Conservation (phyloP, 2,888 invertebrate species). For the Ellobium chinense region DNA sequence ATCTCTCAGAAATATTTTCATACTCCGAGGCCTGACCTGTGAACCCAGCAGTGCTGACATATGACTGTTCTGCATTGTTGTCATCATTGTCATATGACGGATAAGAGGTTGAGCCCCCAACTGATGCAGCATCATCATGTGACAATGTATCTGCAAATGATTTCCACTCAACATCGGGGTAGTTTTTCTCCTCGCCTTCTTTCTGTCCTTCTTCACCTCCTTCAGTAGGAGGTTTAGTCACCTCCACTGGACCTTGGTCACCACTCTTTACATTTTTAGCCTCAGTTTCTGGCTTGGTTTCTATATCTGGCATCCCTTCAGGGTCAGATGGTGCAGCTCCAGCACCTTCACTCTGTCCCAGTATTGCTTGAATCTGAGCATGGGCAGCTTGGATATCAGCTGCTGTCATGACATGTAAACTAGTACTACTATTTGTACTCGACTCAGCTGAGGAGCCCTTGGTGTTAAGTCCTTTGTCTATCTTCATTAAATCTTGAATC, state of each 20-base stretch:
- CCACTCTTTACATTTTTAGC: not conserved
- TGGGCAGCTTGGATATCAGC: not conserved
- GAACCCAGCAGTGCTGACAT: conserved; percentile 18
- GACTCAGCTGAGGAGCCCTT: conserved; percentile 10
- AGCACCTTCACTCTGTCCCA: not conserved
- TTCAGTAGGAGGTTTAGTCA: not conserved
- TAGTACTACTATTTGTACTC: not conserved
- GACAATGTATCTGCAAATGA: conserved; percentile 26
- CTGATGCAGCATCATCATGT: not conserved
- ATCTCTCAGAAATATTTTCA: conserved; percentile 2
- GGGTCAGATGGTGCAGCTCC: not conserved
- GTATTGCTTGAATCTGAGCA: not conserved
- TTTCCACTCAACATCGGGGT: conserved; percentile 16
- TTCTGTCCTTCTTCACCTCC: not conserved
- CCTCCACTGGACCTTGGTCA: not conserved
- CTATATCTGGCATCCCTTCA: not conserved
- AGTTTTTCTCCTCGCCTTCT: not conserved
- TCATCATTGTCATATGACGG: conserved; percentile 34
- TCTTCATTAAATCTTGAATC: conserved; percentile 59
- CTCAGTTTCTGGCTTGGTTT: not conserved
- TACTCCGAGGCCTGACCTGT: conserved; percentile 31
- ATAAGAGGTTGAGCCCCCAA: conserved; percentile 19
- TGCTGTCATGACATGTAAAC: not conserved
- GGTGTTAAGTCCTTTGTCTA: conserved; percentile 57
- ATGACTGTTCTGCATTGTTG: conserved; percentile 1